A percentile compares a stretch with the other conserved stretches of the same genome.
Evolutionary conservation across 1,140 invertebrate species (phyloP).

Genomic region (Eubasilissa regina): DNA sequence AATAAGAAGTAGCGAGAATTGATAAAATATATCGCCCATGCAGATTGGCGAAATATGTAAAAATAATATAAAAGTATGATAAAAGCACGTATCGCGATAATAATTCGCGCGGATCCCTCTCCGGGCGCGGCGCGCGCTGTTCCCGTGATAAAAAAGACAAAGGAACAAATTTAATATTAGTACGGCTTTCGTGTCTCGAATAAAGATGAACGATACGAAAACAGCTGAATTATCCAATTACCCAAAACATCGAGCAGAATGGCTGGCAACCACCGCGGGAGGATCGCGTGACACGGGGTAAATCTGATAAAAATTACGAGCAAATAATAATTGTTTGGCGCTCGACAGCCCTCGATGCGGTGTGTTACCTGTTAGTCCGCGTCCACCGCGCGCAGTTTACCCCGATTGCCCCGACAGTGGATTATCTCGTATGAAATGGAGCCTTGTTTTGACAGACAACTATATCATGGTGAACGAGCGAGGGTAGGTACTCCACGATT

Average conservation of each 20-base stretch:
- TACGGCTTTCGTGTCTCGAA: not conserved
- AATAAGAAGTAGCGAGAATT: too few species aligned
- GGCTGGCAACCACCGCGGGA: not conserved
- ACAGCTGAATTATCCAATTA: conserved; percentile 10
- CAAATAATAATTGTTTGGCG: conserved; percentile 2
- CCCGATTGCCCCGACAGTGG: too few species aligned
- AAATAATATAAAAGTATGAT: too few species aligned
- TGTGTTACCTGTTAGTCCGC: too few species aligned
- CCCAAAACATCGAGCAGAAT: not conserved
- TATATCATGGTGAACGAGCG: too few species aligned
- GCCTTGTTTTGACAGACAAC: too few species aligned
- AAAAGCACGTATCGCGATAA: too few species aligned
- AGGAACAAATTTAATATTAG: not conserved
- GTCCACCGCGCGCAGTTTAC: too few species aligned
- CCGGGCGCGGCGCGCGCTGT: not conserved
- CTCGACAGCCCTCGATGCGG: not conserved
- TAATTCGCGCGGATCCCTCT: not conserved
- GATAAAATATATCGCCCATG: too few species aligned
- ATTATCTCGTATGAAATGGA: too few species aligned
- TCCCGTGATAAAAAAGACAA: not conserved
- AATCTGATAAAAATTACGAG: conserved; percentile 18
- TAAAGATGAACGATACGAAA: conserved; percentile 1
- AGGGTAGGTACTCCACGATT: too few species aligned
- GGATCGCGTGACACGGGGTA: conserved; percentile 5
- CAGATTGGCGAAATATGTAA: too few species aligned